These are phyloP conservation scores for Hydrozoanthus gracilis DNA, from an alignment of 92 coral and sea anemone species.

Conservation along the genomic window DNA sequence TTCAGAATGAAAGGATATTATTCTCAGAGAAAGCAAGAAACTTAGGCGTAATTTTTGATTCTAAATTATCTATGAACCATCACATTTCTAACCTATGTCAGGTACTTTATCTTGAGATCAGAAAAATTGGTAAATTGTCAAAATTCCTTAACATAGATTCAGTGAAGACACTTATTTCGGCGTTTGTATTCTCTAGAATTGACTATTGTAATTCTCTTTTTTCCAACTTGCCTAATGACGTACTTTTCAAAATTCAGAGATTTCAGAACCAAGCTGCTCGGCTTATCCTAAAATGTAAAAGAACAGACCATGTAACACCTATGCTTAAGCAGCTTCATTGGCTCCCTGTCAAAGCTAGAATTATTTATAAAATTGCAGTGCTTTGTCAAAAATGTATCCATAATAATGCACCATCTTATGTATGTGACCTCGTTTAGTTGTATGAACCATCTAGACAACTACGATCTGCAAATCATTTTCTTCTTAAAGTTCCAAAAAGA, in stretches of 20 bases:
- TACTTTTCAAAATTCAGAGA: neutral
- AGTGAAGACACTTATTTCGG: neutral
- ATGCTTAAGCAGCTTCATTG: no score
- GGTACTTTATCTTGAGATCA: neutral
- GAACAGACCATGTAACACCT: neutral
- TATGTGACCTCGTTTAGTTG: no score
- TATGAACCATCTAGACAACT: no score
- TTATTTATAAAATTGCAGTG: neutral
- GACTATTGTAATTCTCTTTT: neutral
- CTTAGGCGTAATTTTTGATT: conserved; percentile 11
- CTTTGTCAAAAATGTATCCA: no score
- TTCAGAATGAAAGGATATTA: neutral
- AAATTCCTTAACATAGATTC: neutral
- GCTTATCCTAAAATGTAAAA: neutral
- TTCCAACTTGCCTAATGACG: neutral
- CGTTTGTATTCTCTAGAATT: neutral
- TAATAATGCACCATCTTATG: no score
- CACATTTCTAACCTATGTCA: neutral
- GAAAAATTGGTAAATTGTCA: neutral
- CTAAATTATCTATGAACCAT: neutral
- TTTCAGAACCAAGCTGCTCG: neutral
- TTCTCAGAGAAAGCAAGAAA: conserved; percentile 7
- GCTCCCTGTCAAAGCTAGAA: neutral
- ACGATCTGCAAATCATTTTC: no score
- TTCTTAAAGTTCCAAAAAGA: no score